phyloP scores from a whole-genome alignment of 2,888 invertebrate species.

The Cryptus armator region DNA sequence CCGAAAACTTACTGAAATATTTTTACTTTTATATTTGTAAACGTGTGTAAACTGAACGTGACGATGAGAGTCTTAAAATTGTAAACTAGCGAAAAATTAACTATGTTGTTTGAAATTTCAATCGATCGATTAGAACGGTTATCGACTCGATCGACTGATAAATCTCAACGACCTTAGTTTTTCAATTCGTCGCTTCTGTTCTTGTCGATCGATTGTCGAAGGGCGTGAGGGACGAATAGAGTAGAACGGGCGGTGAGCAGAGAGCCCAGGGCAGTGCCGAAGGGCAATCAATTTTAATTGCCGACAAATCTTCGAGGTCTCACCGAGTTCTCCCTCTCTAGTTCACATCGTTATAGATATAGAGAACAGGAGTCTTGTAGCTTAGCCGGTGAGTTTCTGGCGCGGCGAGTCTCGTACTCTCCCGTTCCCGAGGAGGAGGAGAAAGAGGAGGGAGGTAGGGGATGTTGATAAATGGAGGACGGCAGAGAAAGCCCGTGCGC shows the following conservation, averaged over 20 bases:
- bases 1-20: slow-evolving; percentile 33
- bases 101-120: too few species aligned
- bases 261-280: slow-evolving; percentile 45
- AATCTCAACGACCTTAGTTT: slow-evolving; percentile 21
- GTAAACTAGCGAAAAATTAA: too few species aligned
- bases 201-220: slow-evolving; percentile 46
- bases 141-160: background rate
- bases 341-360: slow-evolving; percentile 25
- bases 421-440: slow-evolving; percentile 22
- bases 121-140: background rate
- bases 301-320: slow-evolving; percentile 74
- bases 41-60: too few species aligned
- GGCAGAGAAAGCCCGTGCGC: slow-evolving; percentile 54
- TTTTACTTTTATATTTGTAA: background rate
- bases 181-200: slow-evolving; percentile 19
- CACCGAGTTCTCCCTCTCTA: slow-evolving; percentile 43
- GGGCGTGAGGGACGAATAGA: background rate
- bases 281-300: slow-evolving; percentile 79
- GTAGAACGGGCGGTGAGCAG: background rate
- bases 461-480: slow-evolving; percentile 76
- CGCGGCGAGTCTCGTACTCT: slow-evolving; percentile 35
- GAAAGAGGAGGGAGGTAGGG: slow-evolving; percentile 1
- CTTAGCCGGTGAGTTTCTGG: slow-evolving; percentile 53
- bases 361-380: slow-evolving; percentile 6
- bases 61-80: too few species aligned